A percentile compares a stretch with the other conserved stretches of the same genome.
Conservation (phyloP, 2,888 invertebrate genomes). For the Sesamia inferens region DNA sequence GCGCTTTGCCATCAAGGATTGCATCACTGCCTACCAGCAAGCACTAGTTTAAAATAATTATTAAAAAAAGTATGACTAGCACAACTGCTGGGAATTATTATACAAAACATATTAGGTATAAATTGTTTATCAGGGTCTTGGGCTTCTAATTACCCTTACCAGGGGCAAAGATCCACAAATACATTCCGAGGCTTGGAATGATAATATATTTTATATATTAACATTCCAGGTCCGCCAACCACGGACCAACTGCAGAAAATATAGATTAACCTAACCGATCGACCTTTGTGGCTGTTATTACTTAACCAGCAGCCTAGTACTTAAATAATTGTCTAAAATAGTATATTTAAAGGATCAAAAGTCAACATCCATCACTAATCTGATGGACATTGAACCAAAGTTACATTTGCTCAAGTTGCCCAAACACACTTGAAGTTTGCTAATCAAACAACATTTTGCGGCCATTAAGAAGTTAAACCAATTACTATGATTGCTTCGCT, state of each 20-base stretch:
- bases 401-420: constrained; percentile 42
- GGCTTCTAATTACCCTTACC: not conserved
- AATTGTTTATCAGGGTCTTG: not conserved
- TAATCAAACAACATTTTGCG: constrained; percentile 62
- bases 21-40: too few species aligned
- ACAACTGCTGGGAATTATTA: not conserved
- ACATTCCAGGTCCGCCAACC: too few species aligned
- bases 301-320: not conserved
- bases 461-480: constrained; percentile 64
- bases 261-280: not conserved
- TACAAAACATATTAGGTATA: too few species aligned
- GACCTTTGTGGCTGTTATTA: not conserved
- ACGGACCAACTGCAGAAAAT: not conserved
- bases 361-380: constrained; percentile 21
- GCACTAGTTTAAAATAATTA: too few species aligned
- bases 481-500: constrained; percentile 66
- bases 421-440: constrained; percentile 60
- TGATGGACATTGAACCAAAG: constrained; percentile 27
- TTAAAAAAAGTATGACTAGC: not conserved
- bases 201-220: not conserved
- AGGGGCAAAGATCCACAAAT: not conserved
- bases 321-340: constrained; percentile 35
- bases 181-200: not conserved
- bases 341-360: constrained; percentile 22
- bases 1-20: too few species aligned